These are phyloP conservation scores for Microctonus aethiopoides DNA, from an alignment of 2,888 invertebrate genomes.

Conservation along the genomic window DNA sequence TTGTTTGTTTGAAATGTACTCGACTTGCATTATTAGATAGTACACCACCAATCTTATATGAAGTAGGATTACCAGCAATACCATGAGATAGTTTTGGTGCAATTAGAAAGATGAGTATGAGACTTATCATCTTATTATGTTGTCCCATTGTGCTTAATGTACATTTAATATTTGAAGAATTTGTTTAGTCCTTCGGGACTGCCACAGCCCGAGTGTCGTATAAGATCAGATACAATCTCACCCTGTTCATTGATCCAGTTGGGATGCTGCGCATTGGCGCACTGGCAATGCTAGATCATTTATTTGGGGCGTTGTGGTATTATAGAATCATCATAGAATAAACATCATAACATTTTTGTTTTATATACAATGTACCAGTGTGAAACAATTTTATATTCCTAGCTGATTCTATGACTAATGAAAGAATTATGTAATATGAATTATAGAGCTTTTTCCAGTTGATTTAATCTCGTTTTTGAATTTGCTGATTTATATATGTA, in stretches of 20 bases:
- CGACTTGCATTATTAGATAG: slow-evolving; percentile 86
- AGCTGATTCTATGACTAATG: too few relatives aligned
- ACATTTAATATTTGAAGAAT: slow-evolving; percentile 27
- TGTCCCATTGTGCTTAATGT: slow-evolving; percentile 27
- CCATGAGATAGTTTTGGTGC: slow-evolving; percentile 16
- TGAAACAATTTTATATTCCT: too few relatives aligned
- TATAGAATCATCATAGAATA: too few relatives aligned
- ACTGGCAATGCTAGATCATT: background rate
- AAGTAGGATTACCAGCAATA: slow-evolving; percentile 69
- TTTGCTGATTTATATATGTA: too few relatives aligned
- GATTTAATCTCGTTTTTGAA: too few relatives aligned
- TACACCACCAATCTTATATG: slow-evolving; percentile 93
- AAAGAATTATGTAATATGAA: too few relatives aligned
- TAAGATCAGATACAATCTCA: slow-evolving; percentile 27
- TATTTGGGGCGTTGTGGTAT: background rate
- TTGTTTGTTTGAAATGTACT: slow-evolving; percentile 83
- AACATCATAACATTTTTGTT: too few relatives aligned
- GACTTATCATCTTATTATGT: slow-evolving; percentile 15
- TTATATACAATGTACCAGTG: too few relatives aligned
- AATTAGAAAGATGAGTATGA: slow-evolving; percentile 11
- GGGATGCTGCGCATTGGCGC: slow-evolving; percentile 56
- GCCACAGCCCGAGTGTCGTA: slow-evolving; percentile 33
- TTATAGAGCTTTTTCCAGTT: too few relatives aligned
- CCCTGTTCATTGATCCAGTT: slow-evolving; percentile 55
- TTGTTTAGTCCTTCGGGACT: slow-evolving; percentile 29